Evolutionary conservation across 2,113 vertebrate genomes (phyloP).

Genomic region (Nyctereutes procyonoides): DNA sequence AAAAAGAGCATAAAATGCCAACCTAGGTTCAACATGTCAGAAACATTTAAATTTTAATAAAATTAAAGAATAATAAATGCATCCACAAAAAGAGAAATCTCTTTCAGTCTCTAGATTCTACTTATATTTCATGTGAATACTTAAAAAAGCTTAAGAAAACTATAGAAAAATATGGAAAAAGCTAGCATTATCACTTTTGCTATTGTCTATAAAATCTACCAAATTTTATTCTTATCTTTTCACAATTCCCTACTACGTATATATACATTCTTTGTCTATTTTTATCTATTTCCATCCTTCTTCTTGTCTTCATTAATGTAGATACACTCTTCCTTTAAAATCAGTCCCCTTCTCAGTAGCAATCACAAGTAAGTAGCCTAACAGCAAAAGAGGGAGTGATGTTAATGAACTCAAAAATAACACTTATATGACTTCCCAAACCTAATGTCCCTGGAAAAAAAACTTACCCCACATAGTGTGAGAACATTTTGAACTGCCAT

Average conservation of each 20-base stretch:
- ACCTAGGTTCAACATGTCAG: neutral
- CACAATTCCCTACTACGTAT: neutral
- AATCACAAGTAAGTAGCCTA: conserved; percentile 22
- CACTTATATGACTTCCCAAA: neutral
- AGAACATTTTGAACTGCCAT: neutral
- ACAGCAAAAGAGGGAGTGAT: neutral
- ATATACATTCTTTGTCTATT: neutral
- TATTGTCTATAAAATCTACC: neutral
- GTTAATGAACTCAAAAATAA: conserved; percentile 33
- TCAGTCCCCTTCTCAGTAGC: neutral
- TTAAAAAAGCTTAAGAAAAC: neutral
- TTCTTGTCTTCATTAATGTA: neutral
- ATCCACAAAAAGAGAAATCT: neutral
- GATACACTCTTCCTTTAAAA: neutral
- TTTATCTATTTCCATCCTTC: neutral
- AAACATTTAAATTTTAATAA: conserved; percentile 68
- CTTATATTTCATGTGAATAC: neutral
- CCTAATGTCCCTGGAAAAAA: neutral
- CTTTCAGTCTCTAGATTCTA: neutral
- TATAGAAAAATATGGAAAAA: neutral
- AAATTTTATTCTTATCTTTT: neutral
- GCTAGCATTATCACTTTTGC: neutral
- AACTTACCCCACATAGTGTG: neutral
- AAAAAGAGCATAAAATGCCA: conserved; percentile 47
- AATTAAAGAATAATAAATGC: conserved; percentile 56